Evolutionary conservation across 2,113 vertebrate genomes (phyloP).

Genomic region (Uropsilus gracilis): DNA sequence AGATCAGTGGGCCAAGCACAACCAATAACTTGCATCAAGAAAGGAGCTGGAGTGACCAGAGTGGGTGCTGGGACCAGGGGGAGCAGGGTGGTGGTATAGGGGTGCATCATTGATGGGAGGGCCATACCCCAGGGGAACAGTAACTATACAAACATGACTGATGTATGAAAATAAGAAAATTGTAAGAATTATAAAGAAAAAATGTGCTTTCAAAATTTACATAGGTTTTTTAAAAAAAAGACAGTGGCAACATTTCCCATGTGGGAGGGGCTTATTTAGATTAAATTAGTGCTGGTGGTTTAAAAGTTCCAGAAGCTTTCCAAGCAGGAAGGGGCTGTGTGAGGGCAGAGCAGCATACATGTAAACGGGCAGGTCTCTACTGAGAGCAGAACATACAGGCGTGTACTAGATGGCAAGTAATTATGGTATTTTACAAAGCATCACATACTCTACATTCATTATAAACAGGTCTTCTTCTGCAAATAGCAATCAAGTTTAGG

Average conservation of each 20-base stretch:
- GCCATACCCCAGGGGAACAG: no score
- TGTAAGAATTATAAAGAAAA: no score
- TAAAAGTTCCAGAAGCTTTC: background rate
- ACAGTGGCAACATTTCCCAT: background rate
- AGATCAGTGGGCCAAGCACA: no score
- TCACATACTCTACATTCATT: background rate
- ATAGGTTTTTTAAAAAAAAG: background rate
- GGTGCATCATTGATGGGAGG: no score
- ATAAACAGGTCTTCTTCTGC: background rate
- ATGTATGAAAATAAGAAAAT: no score
- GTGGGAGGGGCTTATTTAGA: conserved; percentile 5
- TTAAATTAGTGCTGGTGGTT: background rate
- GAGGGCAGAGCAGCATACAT: background rate
- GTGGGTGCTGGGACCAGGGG: no score
- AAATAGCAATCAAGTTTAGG: background rate
- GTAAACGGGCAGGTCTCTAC: background rate
- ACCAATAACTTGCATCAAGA: no score
- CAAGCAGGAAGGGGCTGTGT: background rate
- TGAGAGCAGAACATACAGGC: background rate
- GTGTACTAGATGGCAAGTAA: background rate
- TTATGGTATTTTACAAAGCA: background rate
- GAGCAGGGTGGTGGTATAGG: no score
- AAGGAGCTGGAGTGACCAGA: no score
- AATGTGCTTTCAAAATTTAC: background rate
- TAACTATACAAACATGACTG: no score